These are phyloP conservation scores for Scomber japonicus DNA, from an alignment of 2,113 vertebrate genomes.

Conservation along the genomic window DNA sequence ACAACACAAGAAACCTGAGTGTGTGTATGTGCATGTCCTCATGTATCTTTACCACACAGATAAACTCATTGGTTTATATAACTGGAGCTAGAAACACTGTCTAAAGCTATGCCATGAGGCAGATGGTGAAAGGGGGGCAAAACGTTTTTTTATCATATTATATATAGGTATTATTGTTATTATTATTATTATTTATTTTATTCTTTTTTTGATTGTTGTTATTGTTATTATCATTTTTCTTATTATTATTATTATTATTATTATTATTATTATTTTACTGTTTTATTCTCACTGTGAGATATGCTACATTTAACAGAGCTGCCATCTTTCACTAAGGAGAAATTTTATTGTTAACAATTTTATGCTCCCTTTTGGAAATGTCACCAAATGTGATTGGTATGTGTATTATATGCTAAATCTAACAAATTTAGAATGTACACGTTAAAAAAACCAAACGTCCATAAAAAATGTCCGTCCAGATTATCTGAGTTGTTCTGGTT, in stretches of 20 bases:
- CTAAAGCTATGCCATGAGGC: neutral
- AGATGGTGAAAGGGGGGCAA: neutral
- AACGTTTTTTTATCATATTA: neutral
- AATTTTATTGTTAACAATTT: neutral
- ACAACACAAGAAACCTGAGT: neutral
- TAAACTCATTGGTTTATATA: neutral
- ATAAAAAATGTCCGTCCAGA: no score
- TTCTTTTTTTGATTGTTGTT: neutral
- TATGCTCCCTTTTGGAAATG: neutral
- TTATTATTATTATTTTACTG: neutral
- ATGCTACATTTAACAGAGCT: neutral
- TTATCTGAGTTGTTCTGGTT: no score
- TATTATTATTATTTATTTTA: neutral
- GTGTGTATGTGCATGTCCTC: slow-evolving; percentile 18
- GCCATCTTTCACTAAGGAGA: neutral
- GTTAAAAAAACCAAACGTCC: no score
- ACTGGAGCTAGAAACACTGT: neutral
- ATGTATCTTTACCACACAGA: slow-evolving; percentile 7
- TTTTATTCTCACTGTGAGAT: neutral
- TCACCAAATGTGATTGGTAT: no score
- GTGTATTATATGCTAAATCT: no score
- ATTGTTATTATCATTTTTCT: no score
- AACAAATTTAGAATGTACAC: no score
- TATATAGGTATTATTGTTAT: neutral
- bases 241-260: neutral